Base-by-base conservation (phyloP, 2,888 invertebrate genomes). In the Hecatera dysodea region DNA sequence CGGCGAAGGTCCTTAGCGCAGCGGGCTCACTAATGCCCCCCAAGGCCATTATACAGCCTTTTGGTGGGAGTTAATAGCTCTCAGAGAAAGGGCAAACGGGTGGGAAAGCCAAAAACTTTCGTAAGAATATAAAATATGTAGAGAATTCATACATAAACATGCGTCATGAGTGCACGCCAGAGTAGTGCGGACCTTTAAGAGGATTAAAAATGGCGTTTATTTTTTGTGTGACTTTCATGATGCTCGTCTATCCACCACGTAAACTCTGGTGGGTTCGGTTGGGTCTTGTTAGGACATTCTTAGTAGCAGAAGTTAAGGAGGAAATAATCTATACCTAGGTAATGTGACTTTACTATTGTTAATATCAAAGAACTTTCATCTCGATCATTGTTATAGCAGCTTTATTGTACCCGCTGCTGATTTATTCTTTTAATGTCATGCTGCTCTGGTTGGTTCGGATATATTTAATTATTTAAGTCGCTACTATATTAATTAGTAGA, bases 21-120 rank as follows among this genome's bases (percentile, higher is more conserved):
- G 87, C 85, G 88, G 91, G 93, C 89, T 91, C 93, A 89, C 93
- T 93, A 94, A 94, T 93, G 92, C 90, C 85, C 88, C 87, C 81
- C 82, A 89, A 89, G 89, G 84, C 89, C 90, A 92, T 94, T 93
- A 94, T 87, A 90, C 87, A 90, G 91, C 90, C 90, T 92, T 92
- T 88, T 89, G 88, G 87, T 83, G 84, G 86, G 85, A 90, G 90
- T 93, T 92, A 94, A 94, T 94, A 91, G 92, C 87, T 82, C 86
- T 87, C 76, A 72, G 75, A 84, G 85, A 82, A 88, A 86, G 88
- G 89, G 89, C 88, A 86, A 86, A 85, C 83, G 84, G 67, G 61
- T 72, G 68, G 52, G 44, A 39, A 59, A 67, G 33, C 44, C 66
- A 50, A 77, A 75, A 81, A 82, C 67, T 76, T 82, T 72, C 52